These are phyloP conservation scores for Leuctra nigra DNA, from an alignment of 2,888 invertebrate species.

Conservation along the genomic window DNA sequence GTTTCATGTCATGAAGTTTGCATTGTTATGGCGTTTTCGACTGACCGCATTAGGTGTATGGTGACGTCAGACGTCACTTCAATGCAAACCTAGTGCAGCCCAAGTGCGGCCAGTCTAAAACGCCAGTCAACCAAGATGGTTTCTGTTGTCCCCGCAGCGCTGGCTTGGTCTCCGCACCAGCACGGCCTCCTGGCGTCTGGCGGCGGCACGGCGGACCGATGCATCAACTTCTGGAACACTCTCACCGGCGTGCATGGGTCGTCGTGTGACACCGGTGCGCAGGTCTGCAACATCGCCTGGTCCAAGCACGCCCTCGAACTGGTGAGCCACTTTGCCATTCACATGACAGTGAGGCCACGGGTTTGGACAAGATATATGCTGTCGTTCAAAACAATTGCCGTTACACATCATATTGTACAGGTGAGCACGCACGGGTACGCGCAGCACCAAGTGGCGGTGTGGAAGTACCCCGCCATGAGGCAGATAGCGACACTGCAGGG, in stretches of 20 bases:
- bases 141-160: too few species aligned
- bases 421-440: too few species aligned
- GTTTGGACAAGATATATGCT: not conserved
- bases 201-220: conserved; percentile 98
- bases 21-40: too few species aligned
- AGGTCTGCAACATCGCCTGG: conserved; percentile 98
- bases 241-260: conserved; percentile 97
- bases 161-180: conserved; percentile 99
- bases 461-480: too few species aligned
- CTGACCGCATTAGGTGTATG: too few species aligned
- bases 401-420: not conserved
- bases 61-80: too few species aligned
- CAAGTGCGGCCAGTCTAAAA: too few species aligned
- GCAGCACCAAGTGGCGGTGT: too few species aligned
- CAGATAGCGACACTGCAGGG: too few species aligned
- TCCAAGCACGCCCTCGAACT: conserved; percentile 97
- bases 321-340: conserved; percentile 46
- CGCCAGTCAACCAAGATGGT: too few species aligned
- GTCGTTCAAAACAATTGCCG: not conserved
- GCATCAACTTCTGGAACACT: conserved; percentile 98
- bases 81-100: too few species aligned
- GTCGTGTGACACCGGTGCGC: conserved; percentile 94
- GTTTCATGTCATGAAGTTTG: too few species aligned
- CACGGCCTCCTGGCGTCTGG: conserved; percentile 94
- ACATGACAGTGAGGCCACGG: not conserved